Evolutionary conservation across 2,797 vertebrate species (phyloP).

Genomic region (Falco cherrug): DNA sequence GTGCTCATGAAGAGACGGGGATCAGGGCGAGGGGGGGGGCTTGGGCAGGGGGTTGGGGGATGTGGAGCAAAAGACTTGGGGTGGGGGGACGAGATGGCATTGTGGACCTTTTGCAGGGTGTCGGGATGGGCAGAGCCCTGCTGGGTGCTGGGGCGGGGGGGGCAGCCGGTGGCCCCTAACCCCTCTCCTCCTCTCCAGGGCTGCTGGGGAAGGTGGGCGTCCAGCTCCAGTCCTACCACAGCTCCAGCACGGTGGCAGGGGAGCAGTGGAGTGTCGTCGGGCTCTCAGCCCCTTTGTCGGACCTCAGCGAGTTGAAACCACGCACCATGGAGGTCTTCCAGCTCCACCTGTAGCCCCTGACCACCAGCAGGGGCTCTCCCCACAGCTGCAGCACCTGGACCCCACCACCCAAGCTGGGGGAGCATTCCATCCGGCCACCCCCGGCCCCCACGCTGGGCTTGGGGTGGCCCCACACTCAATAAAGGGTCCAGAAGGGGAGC

Average conservation of each 20-base stretch:
- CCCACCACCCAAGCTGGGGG: accelerated
- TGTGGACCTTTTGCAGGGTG: neutral
- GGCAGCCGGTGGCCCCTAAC: neutral
- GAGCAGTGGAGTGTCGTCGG: slow-evolving; percentile 86
- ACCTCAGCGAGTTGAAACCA: slow-evolving; percentile 80
- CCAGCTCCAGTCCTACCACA: slow-evolving; percentile 86
- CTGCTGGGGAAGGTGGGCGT: slow-evolving; percentile 78
- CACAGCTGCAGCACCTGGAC: accelerated
- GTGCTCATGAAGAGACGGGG: neutral
- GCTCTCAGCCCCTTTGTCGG: slow-evolving; percentile 78
- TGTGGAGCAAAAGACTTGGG: neutral
- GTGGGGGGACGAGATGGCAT: neutral
- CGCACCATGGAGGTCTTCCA: slow-evolving; percentile 81
- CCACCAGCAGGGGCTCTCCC: neutral
- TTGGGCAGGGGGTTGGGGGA: neutral
- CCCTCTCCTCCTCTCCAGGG: slow-evolving; percentile 72
- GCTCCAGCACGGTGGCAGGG: slow-evolving; percentile 72
- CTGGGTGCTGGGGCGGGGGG: neutral
- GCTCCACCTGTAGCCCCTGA: slow-evolving; percentile 74
- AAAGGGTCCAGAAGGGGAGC: slow-evolving; percentile 15
- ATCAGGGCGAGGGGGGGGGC: accelerated
- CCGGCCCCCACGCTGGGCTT: neutral
- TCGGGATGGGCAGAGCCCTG: neutral
- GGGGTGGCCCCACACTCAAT: neutral
- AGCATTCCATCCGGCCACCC: accelerated